Evolutionary conservation across 2,113 vertebrate genomes (phyloP).

Genomic region (Periophthalmus modestus): DNA sequence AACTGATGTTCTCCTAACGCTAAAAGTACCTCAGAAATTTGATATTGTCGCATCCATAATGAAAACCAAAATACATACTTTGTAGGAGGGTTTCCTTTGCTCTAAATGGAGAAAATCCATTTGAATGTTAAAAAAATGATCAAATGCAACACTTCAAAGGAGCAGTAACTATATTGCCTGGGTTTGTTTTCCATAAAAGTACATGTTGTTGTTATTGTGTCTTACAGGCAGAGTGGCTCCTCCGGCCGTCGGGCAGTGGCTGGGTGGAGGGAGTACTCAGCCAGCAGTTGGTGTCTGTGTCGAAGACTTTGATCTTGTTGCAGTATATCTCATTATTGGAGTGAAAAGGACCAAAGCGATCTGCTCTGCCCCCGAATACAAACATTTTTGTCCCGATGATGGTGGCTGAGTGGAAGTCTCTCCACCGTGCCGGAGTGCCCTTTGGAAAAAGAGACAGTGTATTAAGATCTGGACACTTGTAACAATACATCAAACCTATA

Average conservation of each 20-base stretch:
- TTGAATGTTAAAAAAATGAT: background rate
- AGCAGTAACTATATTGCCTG: background rate
- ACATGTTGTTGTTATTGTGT: background rate
- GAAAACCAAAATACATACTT: too few species aligned
- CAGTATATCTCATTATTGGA: constrained; percentile 99
- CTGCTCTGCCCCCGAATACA: constrained; percentile 94
- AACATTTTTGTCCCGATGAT: constrained; percentile 95
- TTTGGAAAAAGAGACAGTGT: constrained; percentile 47
- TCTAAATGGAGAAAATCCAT: background rate
- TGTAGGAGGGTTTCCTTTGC: background rate
- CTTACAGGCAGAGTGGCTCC: constrained; percentile 98
- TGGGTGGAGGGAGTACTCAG: constrained; percentile 85
- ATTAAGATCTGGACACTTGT: background rate
- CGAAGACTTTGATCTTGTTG: constrained; percentile 95
- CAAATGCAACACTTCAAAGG: constrained; percentile 7
- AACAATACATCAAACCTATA: too few species aligned
- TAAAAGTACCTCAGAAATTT: too few species aligned
- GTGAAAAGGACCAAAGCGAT: constrained; percentile 95
- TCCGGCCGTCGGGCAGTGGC: constrained; percentile 87
- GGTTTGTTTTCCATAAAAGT: background rate
- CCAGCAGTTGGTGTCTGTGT: constrained; percentile 93
- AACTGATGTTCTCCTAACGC: too few species aligned
- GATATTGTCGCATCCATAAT: too few species aligned
- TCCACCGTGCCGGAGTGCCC: constrained; percentile 94
- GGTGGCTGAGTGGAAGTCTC: constrained; percentile 97